Evolutionary conservation across 2,113 vertebrate species (phyloP), one percentile per base, ranked within the genome.

Genomic region (Ia io): DNA sequence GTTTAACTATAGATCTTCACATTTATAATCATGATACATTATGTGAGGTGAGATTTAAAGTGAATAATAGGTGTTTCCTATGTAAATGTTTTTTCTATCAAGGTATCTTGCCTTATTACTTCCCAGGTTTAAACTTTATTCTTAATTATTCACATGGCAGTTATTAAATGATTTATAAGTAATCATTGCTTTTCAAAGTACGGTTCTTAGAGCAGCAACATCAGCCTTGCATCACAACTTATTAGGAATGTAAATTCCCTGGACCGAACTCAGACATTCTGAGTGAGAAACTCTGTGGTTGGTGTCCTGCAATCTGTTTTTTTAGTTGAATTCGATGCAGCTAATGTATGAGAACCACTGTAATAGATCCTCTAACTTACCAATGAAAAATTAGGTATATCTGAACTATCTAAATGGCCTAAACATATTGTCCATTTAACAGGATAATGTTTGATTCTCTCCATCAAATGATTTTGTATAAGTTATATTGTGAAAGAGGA

Each of bases 41-140:
- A 77, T 70, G 22, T 65, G 35, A 95, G 14, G 23, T 94, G 51
- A 95, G 30, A 88, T 77, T 93, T 70, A 77, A 91, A 71, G 30
- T 67, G 28, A 90, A 35, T 87, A 85, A 51, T 37, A 74, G n/a
- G 2, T 77, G 20, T 65, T 44, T 65, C 16, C 16, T 90, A 16
- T 23, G 53, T 59, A 83, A 25, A 77, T 22, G 28, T 70, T 63
- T 30, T 76, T 76, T 65, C 30, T 30, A 12, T 70, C 6, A 35
- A 49, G 74, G 9, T 2, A 77, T 16, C 3, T 76, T 92, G 5
- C 7, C 22, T 63, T 86, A 51, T 44, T 84, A 77, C 2, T 70
- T 35, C 1, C 22, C 30, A 65, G 56, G 1, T 65, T 77, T 86
- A 85, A 94, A n/a, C 4, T 51, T 2, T 44, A 6, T 91, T 85